phyloP scores from a whole-genome alignment of 2,113 vertebrate genomes.

The Callopanchax toddi region DNA sequence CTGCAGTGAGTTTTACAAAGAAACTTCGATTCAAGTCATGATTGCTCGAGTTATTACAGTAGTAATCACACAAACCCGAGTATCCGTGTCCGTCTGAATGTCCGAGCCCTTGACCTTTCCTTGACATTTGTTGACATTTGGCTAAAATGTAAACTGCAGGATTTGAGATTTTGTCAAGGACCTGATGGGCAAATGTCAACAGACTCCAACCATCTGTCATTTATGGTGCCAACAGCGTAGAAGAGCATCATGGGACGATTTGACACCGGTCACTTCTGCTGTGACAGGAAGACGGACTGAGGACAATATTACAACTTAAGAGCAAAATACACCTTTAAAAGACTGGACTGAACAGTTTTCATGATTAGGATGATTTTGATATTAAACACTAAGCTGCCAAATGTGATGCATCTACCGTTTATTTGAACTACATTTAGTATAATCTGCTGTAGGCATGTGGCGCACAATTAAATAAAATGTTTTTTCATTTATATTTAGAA shows the following conservation, averaged over 20 bases:
- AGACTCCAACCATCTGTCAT: conserved; percentile 70
- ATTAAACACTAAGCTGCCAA: too few relatives aligned
- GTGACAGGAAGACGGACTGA: background rate
- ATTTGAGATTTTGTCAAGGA: conserved; percentile 63
- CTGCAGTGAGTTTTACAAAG: background rate
- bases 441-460: too few relatives aligned
- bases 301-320: too few relatives aligned
- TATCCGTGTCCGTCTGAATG: conserved; percentile 18
- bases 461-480: too few relatives aligned
- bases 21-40: too few relatives aligned
- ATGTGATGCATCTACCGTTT: too few relatives aligned
- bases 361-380: too few relatives aligned
- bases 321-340: too few relatives aligned
- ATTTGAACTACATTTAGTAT: too few relatives aligned
- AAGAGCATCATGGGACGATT: conserved; percentile 28
- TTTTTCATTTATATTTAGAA: too few relatives aligned
- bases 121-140: conserved; percentile 82
- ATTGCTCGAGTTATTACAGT: too few relatives aligned
- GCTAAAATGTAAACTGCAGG: conserved; percentile 66
- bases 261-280: conserved; percentile 19
- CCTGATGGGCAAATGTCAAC: conserved; percentile 73
- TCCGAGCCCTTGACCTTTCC: conserved; percentile 78
- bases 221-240: conserved; percentile 27
- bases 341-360: too few relatives aligned
- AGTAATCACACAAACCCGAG: background rate